Evolutionary conservation across 2,888 invertebrate genomes (phyloP).

Genomic region (Pachliopta kotzebuea): DNA sequence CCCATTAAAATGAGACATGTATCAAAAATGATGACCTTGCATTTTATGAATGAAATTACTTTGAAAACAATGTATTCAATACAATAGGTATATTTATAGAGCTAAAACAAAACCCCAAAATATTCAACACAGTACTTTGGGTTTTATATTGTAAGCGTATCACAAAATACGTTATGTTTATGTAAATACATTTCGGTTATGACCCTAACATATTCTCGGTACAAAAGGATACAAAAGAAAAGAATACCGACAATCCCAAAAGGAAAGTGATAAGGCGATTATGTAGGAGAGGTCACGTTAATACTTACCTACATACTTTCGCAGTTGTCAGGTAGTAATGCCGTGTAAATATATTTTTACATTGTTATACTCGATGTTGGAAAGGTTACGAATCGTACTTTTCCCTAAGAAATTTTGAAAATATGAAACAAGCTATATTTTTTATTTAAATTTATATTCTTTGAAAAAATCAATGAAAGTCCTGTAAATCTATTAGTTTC

Average conservation of each 20-base stretch:
- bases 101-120: background rate
- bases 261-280: slow-evolving; percentile 27
- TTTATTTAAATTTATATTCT: background rate
- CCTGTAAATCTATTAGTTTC: too few species aligned
- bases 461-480: too few species aligned
- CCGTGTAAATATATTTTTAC: background rate
- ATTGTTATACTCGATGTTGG: background rate
- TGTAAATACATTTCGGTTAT: slow-evolving; percentile 11
- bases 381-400: too few species aligned
- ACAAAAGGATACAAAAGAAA: slow-evolving; percentile 16
- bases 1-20: slow-evolving; percentile 20
- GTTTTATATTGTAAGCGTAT: background rate
- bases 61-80: background rate
- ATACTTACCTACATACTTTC: slow-evolving; percentile 20
- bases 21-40: slow-evolving; percentile 14
- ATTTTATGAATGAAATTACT: slow-evolving; percentile 15
- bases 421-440: slow-evolving; percentile 9
- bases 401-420: background rate
- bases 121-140: background rate
- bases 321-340: slow-evolving; percentile 4
- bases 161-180: slow-evolving; percentile 9
- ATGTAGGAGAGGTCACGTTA: slow-evolving; percentile 14
- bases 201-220: slow-evolving; percentile 14
- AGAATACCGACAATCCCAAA: slow-evolving; percentile 17
- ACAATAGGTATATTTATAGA: too few species aligned